A percentile compares a stretch with the other conserved stretches of the same genome.
Conservation (phyloP, 2,113 vertebrate species). For the Pseudorasbora parva region DNA sequence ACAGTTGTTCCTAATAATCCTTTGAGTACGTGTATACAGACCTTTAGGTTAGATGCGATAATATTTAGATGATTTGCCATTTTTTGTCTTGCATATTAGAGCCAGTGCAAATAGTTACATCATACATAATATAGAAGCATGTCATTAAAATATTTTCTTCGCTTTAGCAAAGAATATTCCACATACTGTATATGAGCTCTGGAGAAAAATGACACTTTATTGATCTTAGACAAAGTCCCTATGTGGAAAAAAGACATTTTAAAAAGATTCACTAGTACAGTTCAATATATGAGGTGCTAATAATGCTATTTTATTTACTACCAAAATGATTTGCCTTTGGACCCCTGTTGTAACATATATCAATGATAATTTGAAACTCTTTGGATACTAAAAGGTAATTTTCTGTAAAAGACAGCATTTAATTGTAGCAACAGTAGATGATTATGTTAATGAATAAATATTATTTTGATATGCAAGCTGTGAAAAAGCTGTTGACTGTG, state of each 20-base stretch:
- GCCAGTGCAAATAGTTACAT: background rate
- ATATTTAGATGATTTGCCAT: background rate
- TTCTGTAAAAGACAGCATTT: background rate
- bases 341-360: background rate
- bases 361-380: background rate
- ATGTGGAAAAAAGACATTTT: background rate
- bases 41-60: too few species aligned
- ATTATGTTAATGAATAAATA: background rate
- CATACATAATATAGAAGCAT: background rate
- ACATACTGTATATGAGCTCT: background rate
- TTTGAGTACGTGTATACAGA: too few species aligned
- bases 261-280: background rate
- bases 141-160: background rate
- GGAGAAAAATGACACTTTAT: background rate
- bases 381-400: background rate
- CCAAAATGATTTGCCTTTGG: background rate
- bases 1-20: too few species aligned
- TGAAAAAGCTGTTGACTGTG: background rate
- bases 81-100: background rate
- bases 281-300: background rate
- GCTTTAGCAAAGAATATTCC: too few species aligned
- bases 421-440: background rate
- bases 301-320: background rate
- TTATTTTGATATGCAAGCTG: background rate
- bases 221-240: background rate